These are phyloP conservation scores for Tachycineta bicolor DNA, from an alignment of 2,113 vertebrate genomes.

Conservation along the genomic window DNA sequence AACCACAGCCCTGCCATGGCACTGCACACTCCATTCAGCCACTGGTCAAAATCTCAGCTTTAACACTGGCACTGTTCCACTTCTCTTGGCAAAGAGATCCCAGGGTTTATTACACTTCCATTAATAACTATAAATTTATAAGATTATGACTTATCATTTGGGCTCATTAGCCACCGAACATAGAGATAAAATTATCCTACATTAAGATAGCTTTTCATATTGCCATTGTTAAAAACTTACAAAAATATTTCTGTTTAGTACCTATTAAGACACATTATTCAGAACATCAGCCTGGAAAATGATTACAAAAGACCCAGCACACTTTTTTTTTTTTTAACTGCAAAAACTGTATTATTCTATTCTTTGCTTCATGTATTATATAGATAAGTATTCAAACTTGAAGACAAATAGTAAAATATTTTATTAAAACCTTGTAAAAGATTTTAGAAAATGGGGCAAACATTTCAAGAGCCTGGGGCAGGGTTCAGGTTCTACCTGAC, in stretches of 20 bases:
- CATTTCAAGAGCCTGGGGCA: not conserved
- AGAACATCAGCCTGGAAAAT: conserved; percentile 37
- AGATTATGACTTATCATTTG: not conserved
- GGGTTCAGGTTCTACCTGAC: not conserved
- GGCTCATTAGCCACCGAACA: conserved; percentile 26
- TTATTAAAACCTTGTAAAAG: not conserved
- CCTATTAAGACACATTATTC: conserved; percentile 56
- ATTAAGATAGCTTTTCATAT: not conserved
- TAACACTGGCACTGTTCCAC: not conserved
- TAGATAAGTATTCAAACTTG: not conserved
- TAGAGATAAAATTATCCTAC: not conserved
- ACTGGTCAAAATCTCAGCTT: not conserved
- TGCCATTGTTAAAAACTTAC: not conserved
- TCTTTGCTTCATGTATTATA: not conserved
- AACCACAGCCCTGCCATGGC: not conserved
- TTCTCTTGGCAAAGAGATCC: not conserved
- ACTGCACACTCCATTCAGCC: not conserved
- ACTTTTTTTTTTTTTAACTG: not conserved
- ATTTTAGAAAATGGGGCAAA: not conserved
- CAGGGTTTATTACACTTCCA: not conserved
- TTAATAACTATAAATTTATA: not conserved
- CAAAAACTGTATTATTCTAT: not conserved
- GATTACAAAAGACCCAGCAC: not conserved
- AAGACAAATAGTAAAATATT: not conserved
- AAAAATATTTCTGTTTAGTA: not conserved